Conservation (phyloP, 1,140 invertebrate species). For the Calephelis nemesis region DNA sequence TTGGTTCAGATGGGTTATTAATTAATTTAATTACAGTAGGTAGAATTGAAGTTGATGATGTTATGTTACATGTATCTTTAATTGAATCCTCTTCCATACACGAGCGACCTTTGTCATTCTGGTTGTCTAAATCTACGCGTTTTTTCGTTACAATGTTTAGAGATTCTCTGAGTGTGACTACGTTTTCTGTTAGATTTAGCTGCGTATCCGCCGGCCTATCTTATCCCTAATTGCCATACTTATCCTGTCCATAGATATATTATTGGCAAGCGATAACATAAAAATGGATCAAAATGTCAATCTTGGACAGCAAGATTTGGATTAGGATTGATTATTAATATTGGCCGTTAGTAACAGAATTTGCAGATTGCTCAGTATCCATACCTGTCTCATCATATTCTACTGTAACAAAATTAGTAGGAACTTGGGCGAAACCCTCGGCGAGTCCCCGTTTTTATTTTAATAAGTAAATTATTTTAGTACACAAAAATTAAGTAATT, state of each 20-base stretch:
- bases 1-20: too few relatives aligned
- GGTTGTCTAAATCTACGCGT: not conserved
- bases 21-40: too few relatives aligned
- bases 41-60: too few relatives aligned
- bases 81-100: not conserved
- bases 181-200: not conserved
- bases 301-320: too few relatives aligned
- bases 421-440: not conserved
- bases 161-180: not conserved
- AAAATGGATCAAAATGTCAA: too few relatives aligned
- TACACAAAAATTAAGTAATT: too few relatives aligned
- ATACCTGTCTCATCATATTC: not conserved
- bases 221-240: too few relatives aligned
- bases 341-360: not conserved
- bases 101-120: not conserved
- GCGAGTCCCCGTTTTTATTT: not conserved
- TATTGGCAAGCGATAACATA: too few relatives aligned
- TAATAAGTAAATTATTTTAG: too few relatives aligned
- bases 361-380: not conserved
- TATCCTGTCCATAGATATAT: too few relatives aligned
- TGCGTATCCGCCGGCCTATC: too few relatives aligned
- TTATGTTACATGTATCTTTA: not conserved
- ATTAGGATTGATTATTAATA: too few relatives aligned
- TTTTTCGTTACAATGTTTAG: not conserved
- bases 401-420: not conserved